A percentile compares a stretch with the other conserved stretches of the same genome.
Conservation (phyloP, 2,797 vertebrate genomes). For the Dicrostonyx torquatus region DNA sequence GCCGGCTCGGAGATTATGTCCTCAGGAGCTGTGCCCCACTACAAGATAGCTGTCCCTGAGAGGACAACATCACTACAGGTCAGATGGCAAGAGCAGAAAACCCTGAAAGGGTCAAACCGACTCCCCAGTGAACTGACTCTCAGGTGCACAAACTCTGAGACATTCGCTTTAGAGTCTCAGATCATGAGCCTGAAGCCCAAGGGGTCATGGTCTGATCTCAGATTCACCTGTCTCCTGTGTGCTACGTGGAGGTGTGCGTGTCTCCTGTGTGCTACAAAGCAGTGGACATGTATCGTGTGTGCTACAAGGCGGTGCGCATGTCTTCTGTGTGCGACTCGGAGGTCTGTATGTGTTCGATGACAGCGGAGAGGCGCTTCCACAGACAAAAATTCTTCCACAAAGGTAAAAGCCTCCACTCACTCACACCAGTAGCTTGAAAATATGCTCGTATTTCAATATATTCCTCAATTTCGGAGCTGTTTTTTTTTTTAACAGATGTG, state of each 20-base stretch:
- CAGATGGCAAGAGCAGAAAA: not conserved
- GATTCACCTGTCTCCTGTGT: not conserved
- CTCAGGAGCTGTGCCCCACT: not conserved
- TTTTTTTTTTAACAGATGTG: not conserved
- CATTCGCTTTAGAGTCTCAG: not conserved
- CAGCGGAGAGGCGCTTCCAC: fast-evolving
- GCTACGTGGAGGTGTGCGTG: not conserved
- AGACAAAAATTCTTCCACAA: not conserved
- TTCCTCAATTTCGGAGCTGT: not conserved
- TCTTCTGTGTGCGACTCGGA: not conserved
- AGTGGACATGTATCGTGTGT: not conserved
- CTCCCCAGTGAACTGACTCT: not conserved
- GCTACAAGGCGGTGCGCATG: not conserved
- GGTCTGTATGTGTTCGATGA: fast-evolving
- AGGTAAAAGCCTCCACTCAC: not conserved
- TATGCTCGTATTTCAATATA: not conserved
- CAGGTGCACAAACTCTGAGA: not conserved
- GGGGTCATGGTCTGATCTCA: not conserved
- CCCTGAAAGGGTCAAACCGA: not conserved
- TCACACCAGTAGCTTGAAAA: not conserved
- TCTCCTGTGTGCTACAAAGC: not conserved
- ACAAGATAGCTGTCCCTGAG: not conserved
- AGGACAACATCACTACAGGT: fast-evolving
- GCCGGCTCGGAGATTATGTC: slow-evolving; percentile 57
- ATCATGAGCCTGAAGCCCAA: not conserved